Percentiles rank a stretch among this genome's conserved stretches.
Conservation (phyloP, 2,113 vertebrate genomes). For the Vidua chalybeata region DNA sequence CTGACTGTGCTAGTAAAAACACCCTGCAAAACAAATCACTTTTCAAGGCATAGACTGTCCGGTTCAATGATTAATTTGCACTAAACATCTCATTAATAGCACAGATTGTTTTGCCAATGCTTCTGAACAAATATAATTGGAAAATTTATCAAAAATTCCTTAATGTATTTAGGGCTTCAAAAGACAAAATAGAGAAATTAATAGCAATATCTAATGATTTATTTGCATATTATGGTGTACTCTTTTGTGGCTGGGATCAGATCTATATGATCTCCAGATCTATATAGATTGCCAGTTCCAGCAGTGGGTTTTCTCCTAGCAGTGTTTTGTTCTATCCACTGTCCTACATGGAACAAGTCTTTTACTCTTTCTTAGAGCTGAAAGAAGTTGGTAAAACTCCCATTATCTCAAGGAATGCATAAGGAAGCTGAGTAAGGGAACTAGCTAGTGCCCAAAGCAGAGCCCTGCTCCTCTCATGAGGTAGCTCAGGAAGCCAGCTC, state of each 20-base stretch:
- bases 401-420: background rate
- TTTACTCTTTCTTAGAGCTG: background rate
- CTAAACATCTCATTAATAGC: constrained; percentile 59
- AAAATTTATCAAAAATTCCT: constrained; percentile 62
- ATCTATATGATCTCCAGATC: background rate
- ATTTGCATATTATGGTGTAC: background rate
- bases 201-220: background rate
- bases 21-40: background rate
- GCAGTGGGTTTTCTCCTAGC: background rate
- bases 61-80: constrained; percentile 49
- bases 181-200: constrained; percentile 22
- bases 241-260: background rate
- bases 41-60: background rate
- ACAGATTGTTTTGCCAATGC: constrained; percentile 55
- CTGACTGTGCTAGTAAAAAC: constrained; percentile 2
- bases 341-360: background rate
- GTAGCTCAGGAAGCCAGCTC: background rate
- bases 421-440: background rate
- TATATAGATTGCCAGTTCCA: background rate
- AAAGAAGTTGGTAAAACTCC: background rate
- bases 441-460: background rate
- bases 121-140: constrained; percentile 58
- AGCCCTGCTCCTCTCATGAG: background rate
- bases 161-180: constrained; percentile 16
- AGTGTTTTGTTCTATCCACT: background rate